phyloP scores from a whole-genome alignment of 1,140 invertebrate genomes.

The Tetramorium simillimum region DNA sequence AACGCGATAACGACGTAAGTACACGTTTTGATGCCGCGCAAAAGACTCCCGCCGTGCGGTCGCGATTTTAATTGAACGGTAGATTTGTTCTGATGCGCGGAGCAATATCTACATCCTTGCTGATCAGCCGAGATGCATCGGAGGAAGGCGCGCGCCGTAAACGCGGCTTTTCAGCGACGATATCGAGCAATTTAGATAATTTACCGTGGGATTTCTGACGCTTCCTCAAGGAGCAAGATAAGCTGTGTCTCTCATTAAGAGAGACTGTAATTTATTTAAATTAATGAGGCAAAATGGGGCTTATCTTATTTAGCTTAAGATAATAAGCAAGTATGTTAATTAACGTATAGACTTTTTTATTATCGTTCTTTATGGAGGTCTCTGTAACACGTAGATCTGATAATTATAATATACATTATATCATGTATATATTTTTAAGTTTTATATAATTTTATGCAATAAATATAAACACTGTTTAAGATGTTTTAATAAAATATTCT shows the following conservation, averaged over 20 bases:
- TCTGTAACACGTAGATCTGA: not conserved
- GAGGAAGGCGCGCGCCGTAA: not conserved
- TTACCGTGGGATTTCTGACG: conserved; percentile 8
- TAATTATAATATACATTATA: not conserved
- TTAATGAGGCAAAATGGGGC: not conserved
- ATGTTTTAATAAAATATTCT: not conserved
- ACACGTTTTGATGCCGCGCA: conserved; percentile 51
- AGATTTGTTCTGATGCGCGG: conserved; percentile 68
- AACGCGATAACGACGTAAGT: conserved; percentile 70
- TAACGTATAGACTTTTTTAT: conserved; percentile 13
- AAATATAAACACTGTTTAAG: not conserved
- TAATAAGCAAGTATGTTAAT: conserved; percentile 25
- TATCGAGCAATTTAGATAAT: conserved; percentile 40
- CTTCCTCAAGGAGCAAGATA: conserved; percentile 5
- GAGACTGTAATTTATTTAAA: conserved; percentile 10
- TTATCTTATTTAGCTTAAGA: not conserved
- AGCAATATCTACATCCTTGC: conserved; percentile 38
- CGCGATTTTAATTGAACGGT: conserved; percentile 70
- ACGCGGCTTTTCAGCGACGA: not conserved
- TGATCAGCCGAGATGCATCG: conserved; percentile 35
- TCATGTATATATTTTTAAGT: not conserved
- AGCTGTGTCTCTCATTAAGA: not conserved
- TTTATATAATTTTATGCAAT: not conserved
- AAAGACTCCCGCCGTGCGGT: conserved; percentile 40
- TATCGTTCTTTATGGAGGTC: not conserved